Evolutionary conservation across 1,140 invertebrate species (phyloP), one percentile per base, ranked within the genome.

Genomic region (Notospermus geniculatus): DNA sequence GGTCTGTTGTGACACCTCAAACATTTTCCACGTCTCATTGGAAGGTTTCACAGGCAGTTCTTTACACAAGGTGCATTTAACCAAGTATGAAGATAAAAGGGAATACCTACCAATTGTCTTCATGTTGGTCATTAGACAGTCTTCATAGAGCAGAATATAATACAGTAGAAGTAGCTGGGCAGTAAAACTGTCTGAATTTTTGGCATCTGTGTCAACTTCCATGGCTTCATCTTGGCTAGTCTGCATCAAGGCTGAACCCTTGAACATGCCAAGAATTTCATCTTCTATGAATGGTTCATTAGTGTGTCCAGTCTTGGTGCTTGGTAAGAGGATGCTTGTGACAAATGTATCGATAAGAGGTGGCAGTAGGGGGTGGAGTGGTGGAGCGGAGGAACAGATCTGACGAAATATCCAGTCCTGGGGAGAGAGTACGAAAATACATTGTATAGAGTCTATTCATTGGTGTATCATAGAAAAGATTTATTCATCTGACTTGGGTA

Each of bases 291-390:
- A 90, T 0, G 94, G 93, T 76, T 95, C 89, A 75, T 97, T 97
- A 2, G 90, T 90, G 59, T 90, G 88, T 78, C 90, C 85, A 36
- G 32, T 74, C 29, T 72, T 78, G 29, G 71, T 63, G 32, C 72
- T 74, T 1, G 90, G 88, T 32, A 93, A 85, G 22, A 97, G 84
- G 59, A 97, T 90, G 1, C 93, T 96, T 77, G 93, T 94, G 0
- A 97, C 93, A 72, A 95, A 98, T 0, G 94, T 93, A 83, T 97
- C 94, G 0, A 98, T 90, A 7, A 98, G 80, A n/a, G 90, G 88
- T 0, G 93, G 93, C 64, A 97, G 83, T 17, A 97, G 90, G 0
- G 94, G 91, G 84, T 98, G 95, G 29, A 98, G 78, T 0, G 95
- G 95, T 25, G 90, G 86, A 0, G 87, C 86, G 58, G 91, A 90